Conservation (phyloP, 2,113 vertebrate species). For the Trematomus loennbergii region DNA sequence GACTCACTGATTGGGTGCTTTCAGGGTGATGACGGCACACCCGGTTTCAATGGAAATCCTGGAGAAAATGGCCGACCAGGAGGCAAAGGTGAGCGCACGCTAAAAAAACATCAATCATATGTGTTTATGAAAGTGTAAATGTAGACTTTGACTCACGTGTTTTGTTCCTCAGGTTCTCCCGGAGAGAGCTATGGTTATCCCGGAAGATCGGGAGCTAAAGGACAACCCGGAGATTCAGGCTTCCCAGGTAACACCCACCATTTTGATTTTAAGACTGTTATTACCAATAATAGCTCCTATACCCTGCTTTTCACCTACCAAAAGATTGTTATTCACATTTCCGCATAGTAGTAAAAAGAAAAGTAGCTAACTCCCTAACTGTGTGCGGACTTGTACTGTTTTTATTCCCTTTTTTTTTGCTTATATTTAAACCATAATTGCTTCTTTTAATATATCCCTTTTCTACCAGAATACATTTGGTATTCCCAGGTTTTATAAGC, state of each 20-base stretch:
- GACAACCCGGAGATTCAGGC: slow-evolving; percentile 86
- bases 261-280: too few species aligned
- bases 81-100: slow-evolving; percentile 86
- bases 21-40: slow-evolving; percentile 88
- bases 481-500: too few species aligned
- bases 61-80: slow-evolving; percentile 87
- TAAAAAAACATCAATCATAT: background rate
- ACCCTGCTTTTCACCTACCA: background rate
- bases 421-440: too few species aligned
- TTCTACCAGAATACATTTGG: too few species aligned
- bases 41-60: slow-evolving; percentile 80
- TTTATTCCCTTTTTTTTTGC: too few species aligned
- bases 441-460: too few species aligned
- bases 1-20: background rate
- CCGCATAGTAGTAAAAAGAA: too few species aligned
- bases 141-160: background rate
- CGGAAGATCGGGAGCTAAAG: slow-evolving; percentile 86
- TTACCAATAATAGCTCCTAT: background rate
- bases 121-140: background rate
- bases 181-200: slow-evolving; percentile 83
- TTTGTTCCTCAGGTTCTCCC: slow-evolving; percentile 82
- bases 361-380: too few species aligned
- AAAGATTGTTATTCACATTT: background rate
- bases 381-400: too few species aligned
- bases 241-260: slow-evolving; percentile 83